Evolutionary conservation across 2,113 vertebrate genomes (phyloP).

Genomic region (Bolborhynchus lineola): DNA sequence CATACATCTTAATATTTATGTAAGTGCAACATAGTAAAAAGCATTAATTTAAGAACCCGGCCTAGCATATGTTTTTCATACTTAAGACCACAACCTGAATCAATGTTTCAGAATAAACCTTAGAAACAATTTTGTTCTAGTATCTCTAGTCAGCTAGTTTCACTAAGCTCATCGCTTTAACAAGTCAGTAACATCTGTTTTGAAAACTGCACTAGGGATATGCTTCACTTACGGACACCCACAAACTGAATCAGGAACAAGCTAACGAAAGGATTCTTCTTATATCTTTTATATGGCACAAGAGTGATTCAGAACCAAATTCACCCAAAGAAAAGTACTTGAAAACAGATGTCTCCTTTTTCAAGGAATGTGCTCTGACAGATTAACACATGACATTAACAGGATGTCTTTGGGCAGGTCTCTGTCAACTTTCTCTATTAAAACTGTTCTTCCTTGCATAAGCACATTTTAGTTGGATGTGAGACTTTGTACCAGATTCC

Average conservation of each 20-base stretch:
- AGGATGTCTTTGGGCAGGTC: neutral
- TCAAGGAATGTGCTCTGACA: neutral
- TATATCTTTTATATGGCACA: neutral
- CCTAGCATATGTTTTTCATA: neutral
- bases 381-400: neutral
- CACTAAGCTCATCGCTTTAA: neutral
- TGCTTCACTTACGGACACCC: neutral
- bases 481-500: neutral
- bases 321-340: neutral
- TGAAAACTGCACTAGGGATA: neutral
- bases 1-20: neutral
- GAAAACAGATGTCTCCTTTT: neutral
- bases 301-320: neutral
- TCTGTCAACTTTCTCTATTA: neutral
- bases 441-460: neutral
- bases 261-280: neutral
- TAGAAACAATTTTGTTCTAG: neutral
- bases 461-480: neutral
- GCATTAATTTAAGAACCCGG: neutral
- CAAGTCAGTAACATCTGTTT: neutral
- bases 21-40: neutral
- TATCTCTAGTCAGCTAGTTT: neutral
- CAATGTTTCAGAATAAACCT: neutral
- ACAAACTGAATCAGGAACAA: neutral
- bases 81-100: neutral